Conservation (phyloP, 1,140 invertebrate genomes). For the Ips typographus region DNA sequence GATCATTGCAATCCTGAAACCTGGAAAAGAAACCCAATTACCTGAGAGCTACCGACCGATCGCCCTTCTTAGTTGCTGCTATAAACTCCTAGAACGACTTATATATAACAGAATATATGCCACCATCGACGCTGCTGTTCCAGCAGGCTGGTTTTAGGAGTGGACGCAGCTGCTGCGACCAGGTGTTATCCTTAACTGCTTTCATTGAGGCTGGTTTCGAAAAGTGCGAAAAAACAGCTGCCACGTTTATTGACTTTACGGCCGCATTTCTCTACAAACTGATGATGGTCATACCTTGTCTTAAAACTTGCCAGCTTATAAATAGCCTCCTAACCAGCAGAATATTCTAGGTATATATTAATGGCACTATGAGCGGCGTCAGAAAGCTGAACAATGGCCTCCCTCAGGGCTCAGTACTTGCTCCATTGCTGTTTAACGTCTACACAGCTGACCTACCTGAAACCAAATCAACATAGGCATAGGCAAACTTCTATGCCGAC, state of each 20-base stretch:
- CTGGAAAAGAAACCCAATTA: neutral
- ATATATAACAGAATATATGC: constrained; percentile 12
- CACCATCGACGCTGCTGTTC: neutral
- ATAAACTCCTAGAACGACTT: constrained; percentile 19
- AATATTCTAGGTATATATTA: too few relatives aligned
- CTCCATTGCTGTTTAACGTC: too few relatives aligned
- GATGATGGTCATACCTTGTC: constrained; percentile 19
- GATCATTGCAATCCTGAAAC: neutral
- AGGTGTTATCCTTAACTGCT: constrained; percentile 16
- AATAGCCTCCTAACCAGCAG: neutral
- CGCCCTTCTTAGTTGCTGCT: constrained; percentile 17
- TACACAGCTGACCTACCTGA: too few relatives aligned
- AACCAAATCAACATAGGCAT: too few relatives aligned
- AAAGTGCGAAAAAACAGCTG: constrained; percentile 11
- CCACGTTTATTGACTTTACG: neutral
- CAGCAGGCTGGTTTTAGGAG: constrained; percentile 26
- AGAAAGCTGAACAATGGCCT: too few relatives aligned
- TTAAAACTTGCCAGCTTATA: constrained; percentile 22
- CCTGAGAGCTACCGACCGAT: constrained; percentile 16
- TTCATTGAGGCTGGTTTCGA: constrained; percentile 20
- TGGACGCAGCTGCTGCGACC: constrained; percentile 16
- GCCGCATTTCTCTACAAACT: constrained; percentile 31
- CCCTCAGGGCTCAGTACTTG: too few relatives aligned
- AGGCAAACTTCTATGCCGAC: too few relatives aligned
- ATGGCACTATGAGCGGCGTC: too few relatives aligned